Evolutionary conservation across 2,113 vertebrate genomes (phyloP).

Genomic region (Podarcis muralis): DNA sequence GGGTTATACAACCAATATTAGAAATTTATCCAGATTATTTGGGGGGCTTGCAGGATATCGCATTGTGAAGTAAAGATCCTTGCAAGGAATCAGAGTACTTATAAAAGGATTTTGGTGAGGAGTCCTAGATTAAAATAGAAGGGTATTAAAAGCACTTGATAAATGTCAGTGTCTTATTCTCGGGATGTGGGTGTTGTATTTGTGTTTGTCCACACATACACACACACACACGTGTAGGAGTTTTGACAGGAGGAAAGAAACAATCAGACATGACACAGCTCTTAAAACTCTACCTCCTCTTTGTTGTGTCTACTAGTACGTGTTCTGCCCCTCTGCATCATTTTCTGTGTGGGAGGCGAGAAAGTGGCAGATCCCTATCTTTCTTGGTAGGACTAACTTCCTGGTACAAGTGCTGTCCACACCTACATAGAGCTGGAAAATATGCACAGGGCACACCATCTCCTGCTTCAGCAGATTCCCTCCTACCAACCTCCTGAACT

Average conservation of each 20-base stretch:
- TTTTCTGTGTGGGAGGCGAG: neutral
- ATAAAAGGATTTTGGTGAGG: neutral
- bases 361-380: neutral
- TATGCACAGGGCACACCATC: neutral
- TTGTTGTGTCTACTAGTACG: neutral
- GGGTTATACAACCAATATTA: too few relatives aligned
- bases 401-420: neutral
- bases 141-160: neutral
- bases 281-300: neutral
- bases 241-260: neutral
- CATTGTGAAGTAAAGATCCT: neutral
- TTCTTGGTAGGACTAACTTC: neutral
- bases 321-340: neutral
- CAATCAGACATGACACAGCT: neutral
- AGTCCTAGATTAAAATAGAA: neutral
- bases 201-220: neutral
- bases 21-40: neutral
- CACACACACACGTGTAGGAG: neutral
- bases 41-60: neutral
- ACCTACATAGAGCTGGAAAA: neutral
- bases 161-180: neutral
- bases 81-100: neutral
- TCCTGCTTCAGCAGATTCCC: neutral
- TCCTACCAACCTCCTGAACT: neutral
- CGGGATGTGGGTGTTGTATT: neutral